Base-by-base conservation (phyloP, 2,888 invertebrate species). In the Diadromus collaris region DNA sequence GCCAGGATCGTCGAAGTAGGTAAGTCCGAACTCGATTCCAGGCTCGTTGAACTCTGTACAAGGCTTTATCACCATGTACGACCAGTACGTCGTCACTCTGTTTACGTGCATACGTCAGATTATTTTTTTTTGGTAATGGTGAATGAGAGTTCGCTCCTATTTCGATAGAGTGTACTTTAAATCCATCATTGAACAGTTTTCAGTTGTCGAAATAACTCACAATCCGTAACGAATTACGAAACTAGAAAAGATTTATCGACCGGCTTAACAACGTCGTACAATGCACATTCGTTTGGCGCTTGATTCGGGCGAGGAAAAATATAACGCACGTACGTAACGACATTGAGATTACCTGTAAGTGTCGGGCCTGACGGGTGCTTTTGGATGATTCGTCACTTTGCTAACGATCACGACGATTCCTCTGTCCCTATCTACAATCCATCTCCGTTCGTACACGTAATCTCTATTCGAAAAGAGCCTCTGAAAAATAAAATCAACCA, bases 1-100 rank as follows among this genome's bases (percentile, higher is more conserved):
- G 0, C 96, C 97, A 9, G 97, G 97, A 92, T 97, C 96, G 89
- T 97, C 97, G 90, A 95, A 97, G 91, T 97, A 97, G 0, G 97
- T 97, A 48, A 97, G 91, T 46, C 95, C 95, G 91, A 97, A 97
- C 90, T 97, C 96, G 86, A 96, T 93, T 13, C 96, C 96, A 24
- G 93, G 92, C 93, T 95, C 89, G 56, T 94, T 92, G 74, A 93
- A 91, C 73, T 93, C 92, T 1, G 92, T 93, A 64, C 93, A 91
- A 0, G 96, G 95, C 89, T 94, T 95, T 70, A 97, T 95, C 0
- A 97, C 95, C 95, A 97, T 96, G 84, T 95, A 94, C 48, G 97
- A 97, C 96, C 96, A 96, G 86, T 97, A 97, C 79, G 96, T 95
- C 2, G 92, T 92, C 0, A 97, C 96, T 81, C 90, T 90, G 81